phyloP scores from a whole-genome alignment of 2,113 vertebrate genomes.

The Polypterus bichir region DNA sequence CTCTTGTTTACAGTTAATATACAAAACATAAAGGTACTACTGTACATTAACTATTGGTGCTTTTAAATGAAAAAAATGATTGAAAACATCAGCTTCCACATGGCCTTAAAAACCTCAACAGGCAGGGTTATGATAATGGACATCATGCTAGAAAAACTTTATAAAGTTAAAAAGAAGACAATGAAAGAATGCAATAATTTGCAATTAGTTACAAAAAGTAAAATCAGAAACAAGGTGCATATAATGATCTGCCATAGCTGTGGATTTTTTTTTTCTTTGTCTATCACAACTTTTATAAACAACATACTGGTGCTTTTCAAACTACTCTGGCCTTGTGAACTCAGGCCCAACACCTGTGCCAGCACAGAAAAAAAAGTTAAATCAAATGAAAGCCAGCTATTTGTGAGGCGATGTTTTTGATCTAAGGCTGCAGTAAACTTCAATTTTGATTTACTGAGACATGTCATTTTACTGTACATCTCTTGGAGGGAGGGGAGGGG shows the following conservation, averaged over 20 bases:
- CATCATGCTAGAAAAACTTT: no score
- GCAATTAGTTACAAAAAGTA: conserved; percentile 5
- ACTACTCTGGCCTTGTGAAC: conserved; percentile 47
- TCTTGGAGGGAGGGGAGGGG: conserved; percentile 31
- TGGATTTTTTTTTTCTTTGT: conserved; percentile 29
- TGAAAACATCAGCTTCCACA: conserved; percentile 72
- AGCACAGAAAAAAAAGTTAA: conserved; percentile 39
- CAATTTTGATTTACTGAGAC: conserved; percentile 51
- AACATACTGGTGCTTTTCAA: conserved; percentile 68
- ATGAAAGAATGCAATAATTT: not conserved
- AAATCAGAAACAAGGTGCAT: conserved; percentile 13
- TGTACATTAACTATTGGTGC: conserved; percentile 95
- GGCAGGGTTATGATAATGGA: conserved; percentile 20
- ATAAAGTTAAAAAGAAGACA: not conserved
- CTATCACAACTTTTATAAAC: conserved; percentile 47
- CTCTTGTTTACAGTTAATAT: conserved; percentile 97
- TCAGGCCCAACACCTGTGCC: conserved; percentile 39
- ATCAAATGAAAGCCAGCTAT: conserved; percentile 39
- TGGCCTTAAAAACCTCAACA: conserved; percentile 55
- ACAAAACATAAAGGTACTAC: conserved; percentile 93
- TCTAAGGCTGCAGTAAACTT: conserved; percentile 55
- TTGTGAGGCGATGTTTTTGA: conserved; percentile 58
- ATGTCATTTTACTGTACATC: conserved; percentile 64
- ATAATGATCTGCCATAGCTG: conserved; percentile 23
- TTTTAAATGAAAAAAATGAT: conserved; percentile 66